phyloP scores from a whole-genome alignment of 2,113 vertebrate species.

The Mus pahari region DNA sequence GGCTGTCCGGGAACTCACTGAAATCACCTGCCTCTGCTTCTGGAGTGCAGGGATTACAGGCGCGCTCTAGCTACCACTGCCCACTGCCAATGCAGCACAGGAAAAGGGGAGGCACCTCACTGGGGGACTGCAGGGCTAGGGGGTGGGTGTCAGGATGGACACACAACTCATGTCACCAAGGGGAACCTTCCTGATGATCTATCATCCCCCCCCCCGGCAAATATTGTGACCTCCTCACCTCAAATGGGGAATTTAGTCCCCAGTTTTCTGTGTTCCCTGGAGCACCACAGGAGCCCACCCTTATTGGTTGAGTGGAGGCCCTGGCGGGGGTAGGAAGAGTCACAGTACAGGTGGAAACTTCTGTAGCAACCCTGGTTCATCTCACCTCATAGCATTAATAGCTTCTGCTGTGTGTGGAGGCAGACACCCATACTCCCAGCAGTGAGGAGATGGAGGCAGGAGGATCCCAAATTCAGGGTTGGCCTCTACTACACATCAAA shows the following conservation, averaged over 20 bases:
- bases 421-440: not conserved
- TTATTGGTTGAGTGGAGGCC: not conserved
- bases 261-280: not conserved
- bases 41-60: not conserved
- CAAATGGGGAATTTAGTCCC: not conserved
- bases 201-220: not conserved
- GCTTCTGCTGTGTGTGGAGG: not conserved
- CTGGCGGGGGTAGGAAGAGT: no score
- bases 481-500: not conserved
- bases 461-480: not conserved
- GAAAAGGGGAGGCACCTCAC: not conserved
- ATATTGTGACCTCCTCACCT: not conserved
- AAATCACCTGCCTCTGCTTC: not conserved
- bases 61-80: not conserved
- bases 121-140: not conserved
- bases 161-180: no score
- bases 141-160: not conserved
- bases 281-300: not conserved
- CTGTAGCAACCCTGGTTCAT: not conserved
- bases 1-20: not conserved
- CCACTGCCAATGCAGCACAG: not conserved
- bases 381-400: not conserved
- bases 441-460: not conserved
- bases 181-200: not conserved
- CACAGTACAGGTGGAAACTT: not conserved